These are phyloP conservation scores for Chymomyza procnemis DNA, from an alignment of 2,888 invertebrate species.

Conservation along the genomic window DNA sequence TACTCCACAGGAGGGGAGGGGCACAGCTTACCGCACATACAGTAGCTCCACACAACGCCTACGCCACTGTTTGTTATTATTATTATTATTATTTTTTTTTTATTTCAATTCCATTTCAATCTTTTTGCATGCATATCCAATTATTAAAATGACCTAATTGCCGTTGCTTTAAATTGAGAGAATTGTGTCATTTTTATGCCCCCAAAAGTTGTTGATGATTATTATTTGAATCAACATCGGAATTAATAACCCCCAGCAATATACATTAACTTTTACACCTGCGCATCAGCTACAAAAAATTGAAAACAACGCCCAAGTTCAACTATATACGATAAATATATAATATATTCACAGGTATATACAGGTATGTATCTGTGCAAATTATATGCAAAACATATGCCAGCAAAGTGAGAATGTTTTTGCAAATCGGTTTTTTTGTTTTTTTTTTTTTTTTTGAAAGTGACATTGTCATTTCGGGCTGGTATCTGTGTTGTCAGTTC, in stretches of 20 bases:
- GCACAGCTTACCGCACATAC: too few relatives aligned
- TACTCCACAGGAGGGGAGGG: not conserved
- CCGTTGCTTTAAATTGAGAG: slow-evolving; percentile 30
- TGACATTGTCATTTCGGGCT: slow-evolving; percentile 3
- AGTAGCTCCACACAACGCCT: too few relatives aligned
- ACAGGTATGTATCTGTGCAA: not conserved
- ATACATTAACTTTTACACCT: slow-evolving; percentile 2
- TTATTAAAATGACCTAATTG: slow-evolving; percentile 69
- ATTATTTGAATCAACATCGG: not conserved
- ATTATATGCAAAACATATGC: not conserved
- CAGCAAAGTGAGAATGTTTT: not conserved
- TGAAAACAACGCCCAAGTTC: not conserved
- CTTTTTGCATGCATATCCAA: slow-evolving; percentile 41
- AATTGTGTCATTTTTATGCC: slow-evolving; percentile 54
- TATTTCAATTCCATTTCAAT: slow-evolving; percentile 43
- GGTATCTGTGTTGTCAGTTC: slow-evolving; percentile 37
- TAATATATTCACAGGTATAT: slow-evolving; percentile 29
- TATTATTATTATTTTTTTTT: slow-evolving; percentile 5
- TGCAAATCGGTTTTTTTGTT: not conserved
- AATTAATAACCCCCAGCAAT: not conserved
- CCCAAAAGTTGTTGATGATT: slow-evolving; percentile 6
- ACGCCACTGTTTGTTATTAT: not conserved
- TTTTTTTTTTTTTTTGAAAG: too few relatives aligned
- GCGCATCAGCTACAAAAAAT: not conserved
- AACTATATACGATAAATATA: not conserved